Percentiles rank a stretch among this genome's conserved stretches.
These are phyloP conservation scores for Hirtodrosophila alboralis DNA, from an alignment of 2,888 invertebrate genomes.

Conservation along the genomic window DNA sequence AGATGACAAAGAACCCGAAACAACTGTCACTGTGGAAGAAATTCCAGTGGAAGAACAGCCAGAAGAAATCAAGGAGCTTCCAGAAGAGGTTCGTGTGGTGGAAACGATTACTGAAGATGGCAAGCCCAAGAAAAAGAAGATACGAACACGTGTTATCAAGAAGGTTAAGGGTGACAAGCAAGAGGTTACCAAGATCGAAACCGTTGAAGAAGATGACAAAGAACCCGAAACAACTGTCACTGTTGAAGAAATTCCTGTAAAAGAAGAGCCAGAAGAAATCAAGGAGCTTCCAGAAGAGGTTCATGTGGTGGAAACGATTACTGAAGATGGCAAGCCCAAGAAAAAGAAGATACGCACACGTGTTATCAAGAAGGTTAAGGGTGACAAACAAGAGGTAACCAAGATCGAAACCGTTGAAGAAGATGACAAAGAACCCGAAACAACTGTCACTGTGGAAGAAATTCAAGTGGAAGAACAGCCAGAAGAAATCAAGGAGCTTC, in stretches of 20 bases:
- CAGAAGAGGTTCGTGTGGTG: conserved; percentile 14
- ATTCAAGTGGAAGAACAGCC: conserved; percentile 7
- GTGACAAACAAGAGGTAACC: conserved; percentile 15
- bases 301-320: conserved; percentile 12
- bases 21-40: conserved; percentile 17
- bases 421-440: conserved; percentile 10
- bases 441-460: conserved; percentile 11
- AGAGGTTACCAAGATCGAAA: conserved; percentile 20
- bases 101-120: conserved; percentile 8
- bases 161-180: conserved; percentile 16
- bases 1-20: conserved; percentile 24
- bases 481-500: conserved; percentile 25
- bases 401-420: conserved; percentile 21
- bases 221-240: conserved; percentile 10
- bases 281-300: conserved; percentile 15
- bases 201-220: conserved; percentile 19
- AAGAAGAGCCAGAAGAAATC: conserved; percentile 11
- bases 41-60: conserved; percentile 8
- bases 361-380: conserved; percentile 20
- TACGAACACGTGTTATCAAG: conserved; percentile 19
- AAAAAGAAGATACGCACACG: conserved; percentile 17
- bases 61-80: conserved; percentile 9
- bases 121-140: conserved; percentile 14
- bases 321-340: conserved; percentile 13
- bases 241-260: conserved; percentile 11